A percentile compares a stretch with the other conserved stretches of the same genome.
Conservation (phyloP, 2,113 vertebrate species). For the Paramormyrops kingsleyae region DNA sequence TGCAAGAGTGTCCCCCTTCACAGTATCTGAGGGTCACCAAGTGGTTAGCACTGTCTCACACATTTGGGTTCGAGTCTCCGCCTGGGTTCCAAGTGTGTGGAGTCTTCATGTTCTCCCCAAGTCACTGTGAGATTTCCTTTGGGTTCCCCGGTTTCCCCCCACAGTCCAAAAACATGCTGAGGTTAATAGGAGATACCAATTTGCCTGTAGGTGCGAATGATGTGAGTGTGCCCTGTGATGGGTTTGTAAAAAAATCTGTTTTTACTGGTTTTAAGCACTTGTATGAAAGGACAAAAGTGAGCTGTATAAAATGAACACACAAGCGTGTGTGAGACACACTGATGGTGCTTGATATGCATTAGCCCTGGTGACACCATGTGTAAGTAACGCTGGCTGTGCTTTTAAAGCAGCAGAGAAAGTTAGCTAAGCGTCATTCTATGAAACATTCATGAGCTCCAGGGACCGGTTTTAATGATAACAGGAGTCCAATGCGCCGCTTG, state of each 20-base stretch:
- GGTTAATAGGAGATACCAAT: background rate
- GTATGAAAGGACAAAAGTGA: background rate
- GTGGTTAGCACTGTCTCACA: background rate
- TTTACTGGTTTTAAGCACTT: background rate
- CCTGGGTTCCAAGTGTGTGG: background rate
- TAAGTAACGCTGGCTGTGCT: background rate
- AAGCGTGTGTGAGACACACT: background rate
- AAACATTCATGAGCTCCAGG: background rate
- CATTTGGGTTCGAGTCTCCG: background rate
- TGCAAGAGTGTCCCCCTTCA: background rate
- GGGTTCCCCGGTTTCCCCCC: background rate
- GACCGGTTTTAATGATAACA: background rate
- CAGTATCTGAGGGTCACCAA: background rate
- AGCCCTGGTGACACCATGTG: background rate
- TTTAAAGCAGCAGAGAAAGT: background rate
- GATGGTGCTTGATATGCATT: background rate
- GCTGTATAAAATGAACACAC: background rate
- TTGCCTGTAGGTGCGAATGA: background rate
- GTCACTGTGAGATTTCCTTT: background rate
- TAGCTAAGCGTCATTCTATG: background rate
- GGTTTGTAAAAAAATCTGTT: background rate
- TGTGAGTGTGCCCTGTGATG: background rate
- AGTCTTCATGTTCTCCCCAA: background rate
- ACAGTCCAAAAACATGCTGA: background rate
- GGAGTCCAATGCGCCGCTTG: background rate